phyloP scores from a whole-genome alignment of 2,797 vertebrate species.

The Mus caroli region DNA sequence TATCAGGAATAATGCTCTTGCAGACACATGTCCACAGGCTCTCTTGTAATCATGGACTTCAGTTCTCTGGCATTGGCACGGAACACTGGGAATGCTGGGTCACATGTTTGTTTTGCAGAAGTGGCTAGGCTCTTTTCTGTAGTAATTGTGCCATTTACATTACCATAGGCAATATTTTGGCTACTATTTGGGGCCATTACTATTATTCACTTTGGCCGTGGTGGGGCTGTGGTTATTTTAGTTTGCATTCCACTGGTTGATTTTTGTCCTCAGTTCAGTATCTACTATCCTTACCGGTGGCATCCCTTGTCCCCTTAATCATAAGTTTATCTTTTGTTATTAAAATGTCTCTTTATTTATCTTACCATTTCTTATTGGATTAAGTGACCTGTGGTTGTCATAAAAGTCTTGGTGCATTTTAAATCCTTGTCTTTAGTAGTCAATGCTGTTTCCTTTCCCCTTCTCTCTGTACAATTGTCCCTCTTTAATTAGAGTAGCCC shows the following conservation, averaged over 20 bases:
- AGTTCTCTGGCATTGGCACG: not conserved
- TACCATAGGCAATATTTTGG: not conserved
- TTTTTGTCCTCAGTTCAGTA: not conserved
- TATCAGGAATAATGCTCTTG: not conserved
- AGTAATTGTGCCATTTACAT: not conserved
- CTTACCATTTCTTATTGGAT: constrained; percentile 9
- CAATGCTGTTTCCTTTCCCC: not conserved
- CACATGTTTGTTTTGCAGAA: not conserved
- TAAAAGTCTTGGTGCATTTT: not conserved
- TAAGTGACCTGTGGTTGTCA: not conserved
- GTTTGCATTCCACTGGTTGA: not conserved
- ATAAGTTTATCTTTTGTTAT: not conserved
- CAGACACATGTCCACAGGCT: not conserved
- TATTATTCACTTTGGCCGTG: not conserved
- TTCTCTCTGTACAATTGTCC: not conserved
- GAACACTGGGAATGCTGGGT: not conserved
- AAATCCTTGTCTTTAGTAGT: not conserved
- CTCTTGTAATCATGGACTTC: not conserved
- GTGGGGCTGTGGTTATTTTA: not conserved
- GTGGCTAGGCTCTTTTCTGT: not conserved
- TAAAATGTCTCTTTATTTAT: not conserved
- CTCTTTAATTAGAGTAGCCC: not conserved
- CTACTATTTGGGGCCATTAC: not conserved
- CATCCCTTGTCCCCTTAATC: not conserved
- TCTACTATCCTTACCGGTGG: not conserved